phyloP scores from a whole-genome alignment of 2,113 vertebrate genomes.

The Australoheros scitulus region DNA sequence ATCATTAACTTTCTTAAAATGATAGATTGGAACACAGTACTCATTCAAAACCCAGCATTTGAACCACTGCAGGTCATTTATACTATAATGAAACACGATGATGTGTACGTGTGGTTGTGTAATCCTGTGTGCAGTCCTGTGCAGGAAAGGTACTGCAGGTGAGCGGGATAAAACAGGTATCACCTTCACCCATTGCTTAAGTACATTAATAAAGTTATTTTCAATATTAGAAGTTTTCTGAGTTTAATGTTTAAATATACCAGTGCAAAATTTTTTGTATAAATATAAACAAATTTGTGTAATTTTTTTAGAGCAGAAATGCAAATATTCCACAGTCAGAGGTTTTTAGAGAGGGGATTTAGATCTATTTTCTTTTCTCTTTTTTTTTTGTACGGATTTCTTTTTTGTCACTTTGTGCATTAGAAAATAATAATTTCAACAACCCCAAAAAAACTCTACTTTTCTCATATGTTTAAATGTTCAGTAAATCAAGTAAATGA shows the following conservation, averaged over 20 bases:
- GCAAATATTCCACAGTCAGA: too few relatives aligned
- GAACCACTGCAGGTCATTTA: not conserved
- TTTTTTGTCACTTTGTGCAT: not conserved
- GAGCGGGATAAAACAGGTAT: not conserved
- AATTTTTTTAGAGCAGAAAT: not conserved
- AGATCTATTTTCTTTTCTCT: too few relatives aligned
- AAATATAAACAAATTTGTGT: not conserved
- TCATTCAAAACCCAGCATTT: not conserved
- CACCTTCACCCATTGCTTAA: not conserved
- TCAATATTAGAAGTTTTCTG: not conserved
- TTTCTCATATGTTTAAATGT: not conserved
- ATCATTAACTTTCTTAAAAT: constrained; percentile 11
- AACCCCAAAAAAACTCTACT: not conserved
- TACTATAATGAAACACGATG: not conserved
- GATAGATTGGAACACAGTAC: constrained; percentile 13
- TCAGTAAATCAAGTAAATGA: too few relatives aligned
- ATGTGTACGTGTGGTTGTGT: not conserved
- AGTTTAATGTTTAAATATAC: not conserved
- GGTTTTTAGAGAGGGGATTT: too few relatives aligned
- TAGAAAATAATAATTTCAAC: not conserved
- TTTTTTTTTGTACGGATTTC: not conserved
- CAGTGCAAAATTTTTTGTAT: not conserved
- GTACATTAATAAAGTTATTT: not conserved
- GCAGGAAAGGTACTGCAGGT: not conserved
- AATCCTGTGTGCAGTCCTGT: not conserved